Evolutionary conservation across 2,797 vertebrate species (phyloP).

Genomic region (Chelon auratus): DNA sequence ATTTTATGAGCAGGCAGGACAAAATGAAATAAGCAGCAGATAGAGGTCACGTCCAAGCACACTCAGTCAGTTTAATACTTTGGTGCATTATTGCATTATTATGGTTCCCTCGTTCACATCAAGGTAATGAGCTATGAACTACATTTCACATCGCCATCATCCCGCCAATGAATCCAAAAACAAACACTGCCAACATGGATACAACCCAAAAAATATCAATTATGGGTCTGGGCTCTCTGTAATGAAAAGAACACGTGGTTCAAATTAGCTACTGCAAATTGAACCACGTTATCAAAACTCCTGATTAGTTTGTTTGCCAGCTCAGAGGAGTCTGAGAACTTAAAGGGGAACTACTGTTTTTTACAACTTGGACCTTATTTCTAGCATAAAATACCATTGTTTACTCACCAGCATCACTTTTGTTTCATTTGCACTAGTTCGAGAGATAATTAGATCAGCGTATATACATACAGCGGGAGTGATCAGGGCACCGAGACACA

Average conservation of each 20-base stretch:
- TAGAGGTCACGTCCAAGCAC: conserved; percentile 27
- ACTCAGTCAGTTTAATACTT: conserved; percentile 16
- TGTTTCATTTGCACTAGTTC: too few species aligned
- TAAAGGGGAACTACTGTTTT: too few species aligned
- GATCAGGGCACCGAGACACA: too few species aligned
- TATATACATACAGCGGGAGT: too few species aligned
- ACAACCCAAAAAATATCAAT: neutral
- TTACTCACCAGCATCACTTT: too few species aligned
- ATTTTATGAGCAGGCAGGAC: conserved; percentile 58
- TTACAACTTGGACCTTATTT: too few species aligned
- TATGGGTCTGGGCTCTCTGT: neutral
- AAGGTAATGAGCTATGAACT: conserved; percentile 28
- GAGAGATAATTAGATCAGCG: too few species aligned
- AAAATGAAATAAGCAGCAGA: conserved; percentile 54
- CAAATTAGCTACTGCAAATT: neutral
- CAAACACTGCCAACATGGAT: neutral
- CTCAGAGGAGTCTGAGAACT: neutral
- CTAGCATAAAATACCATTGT: too few species aligned
- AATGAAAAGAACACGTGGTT: neutral
- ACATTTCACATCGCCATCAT: conserved; percentile 3
- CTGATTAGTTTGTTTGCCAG: neutral
- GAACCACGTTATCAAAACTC: neutral
- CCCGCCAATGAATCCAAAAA: neutral
- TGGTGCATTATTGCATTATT: conserved; percentile 31
- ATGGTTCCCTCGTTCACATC: conserved; percentile 14